A percentile compares a stretch with the other conserved stretches of the same genome.
These are phyloP conservation scores for Mesembrinibis cayennensis DNA, from an alignment of 2,113 vertebrate genomes.

Conservation along the genomic window DNA sequence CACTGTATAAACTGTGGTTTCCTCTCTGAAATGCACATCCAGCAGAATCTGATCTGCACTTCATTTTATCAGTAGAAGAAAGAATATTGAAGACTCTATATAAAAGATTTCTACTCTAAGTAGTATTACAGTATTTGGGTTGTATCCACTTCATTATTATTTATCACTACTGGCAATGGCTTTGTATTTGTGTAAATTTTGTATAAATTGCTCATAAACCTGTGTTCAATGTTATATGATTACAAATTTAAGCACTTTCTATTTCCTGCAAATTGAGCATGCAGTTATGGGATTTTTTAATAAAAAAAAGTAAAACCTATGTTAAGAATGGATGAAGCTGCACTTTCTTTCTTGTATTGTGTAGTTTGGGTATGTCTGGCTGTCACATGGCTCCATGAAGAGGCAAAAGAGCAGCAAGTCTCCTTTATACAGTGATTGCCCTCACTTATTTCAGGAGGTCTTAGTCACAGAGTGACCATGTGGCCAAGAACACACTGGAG, in stretches of 20 bases:
- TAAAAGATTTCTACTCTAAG: not conserved
- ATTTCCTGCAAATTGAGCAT: not conserved
- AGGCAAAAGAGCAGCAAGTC: not conserved
- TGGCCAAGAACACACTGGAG: not conserved
- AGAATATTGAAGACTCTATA: not conserved
- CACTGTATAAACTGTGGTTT: not conserved
- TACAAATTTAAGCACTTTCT: not conserved
- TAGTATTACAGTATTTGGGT: not conserved
- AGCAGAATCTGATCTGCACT: not conserved
- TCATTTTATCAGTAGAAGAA: not conserved
- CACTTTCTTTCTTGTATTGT: not conserved
- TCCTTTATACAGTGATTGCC: not conserved
- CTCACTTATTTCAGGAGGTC: not conserved
- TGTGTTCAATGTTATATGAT: not conserved
- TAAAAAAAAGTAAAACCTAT: not conserved
- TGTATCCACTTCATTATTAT: not conserved
- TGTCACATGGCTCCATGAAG: not conserved
- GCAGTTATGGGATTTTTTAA: not conserved
- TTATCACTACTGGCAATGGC: not conserved
- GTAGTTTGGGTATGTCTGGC: not conserved
- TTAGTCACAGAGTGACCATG: not conserved
- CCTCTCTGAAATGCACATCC: not conserved
- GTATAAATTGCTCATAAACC: not conserved
- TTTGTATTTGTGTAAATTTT: not conserved
- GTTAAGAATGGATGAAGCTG: not conserved